Evolutionary conservation across 2,888 invertebrate species (phyloP).

Genomic region (Eustalomyia histrio): DNA sequence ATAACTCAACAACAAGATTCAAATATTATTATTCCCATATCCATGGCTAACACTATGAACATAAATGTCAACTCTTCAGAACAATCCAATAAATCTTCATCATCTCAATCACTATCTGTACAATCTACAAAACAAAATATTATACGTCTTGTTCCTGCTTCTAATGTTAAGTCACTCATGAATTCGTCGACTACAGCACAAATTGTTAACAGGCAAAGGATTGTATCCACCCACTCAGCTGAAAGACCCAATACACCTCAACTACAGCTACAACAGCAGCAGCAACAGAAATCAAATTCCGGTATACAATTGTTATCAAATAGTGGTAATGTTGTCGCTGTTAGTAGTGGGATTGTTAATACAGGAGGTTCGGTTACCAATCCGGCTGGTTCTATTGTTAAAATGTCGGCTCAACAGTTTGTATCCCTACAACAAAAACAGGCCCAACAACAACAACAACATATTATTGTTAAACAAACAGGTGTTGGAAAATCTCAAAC

Average conservation of each 20-base stretch:
- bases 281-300: conserved; percentile 31
- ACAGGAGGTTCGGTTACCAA: conserved; percentile 19
- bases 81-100: conserved; percentile 13
- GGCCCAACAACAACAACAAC: conserved; percentile 66
- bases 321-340: conserved; percentile 48
- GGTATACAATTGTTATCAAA: conserved; percentile 50
- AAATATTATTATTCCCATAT: conserved; percentile 72
- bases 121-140: conserved; percentile 57
- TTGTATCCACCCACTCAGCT: conserved; percentile 24
- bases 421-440: conserved; percentile 78
- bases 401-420: conserved; percentile 77
- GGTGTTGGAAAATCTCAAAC: conserved; percentile 52
- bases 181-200: conserved; percentile 28
- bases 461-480: conserved; percentile 72
- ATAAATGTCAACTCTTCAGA: conserved; percentile 36
- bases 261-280: too few species aligned
- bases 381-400: conserved; percentile 71
- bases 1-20: conserved; percentile 62
- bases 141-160: conserved; percentile 64
- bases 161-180: conserved; percentile 55
- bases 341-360: conserved; percentile 4
- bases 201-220: conserved; percentile 51
- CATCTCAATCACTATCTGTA: neutral
- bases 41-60: conserved; percentile 60
- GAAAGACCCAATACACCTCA: conserved; percentile 54